These are phyloP conservation scores for Ophiothrix spiculata DNA, from an alignment of 35 echinoderm and acorn worm species.

Conservation along the genomic window DNA sequence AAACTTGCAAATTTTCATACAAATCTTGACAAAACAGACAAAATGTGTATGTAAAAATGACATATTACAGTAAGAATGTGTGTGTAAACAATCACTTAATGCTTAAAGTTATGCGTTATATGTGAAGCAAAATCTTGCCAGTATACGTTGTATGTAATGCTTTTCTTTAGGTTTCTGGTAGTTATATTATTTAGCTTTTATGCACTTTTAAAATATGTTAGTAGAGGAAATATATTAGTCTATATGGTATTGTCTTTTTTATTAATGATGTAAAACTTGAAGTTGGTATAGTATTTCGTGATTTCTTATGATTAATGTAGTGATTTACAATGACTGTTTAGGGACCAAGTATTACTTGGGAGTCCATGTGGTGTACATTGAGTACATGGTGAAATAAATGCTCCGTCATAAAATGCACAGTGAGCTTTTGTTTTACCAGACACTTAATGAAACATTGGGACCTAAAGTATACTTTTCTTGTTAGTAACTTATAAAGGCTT, in stretches of 20 bases:
- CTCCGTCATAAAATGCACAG: no score
- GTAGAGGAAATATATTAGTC: not conserved
- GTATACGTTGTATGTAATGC: not conserved
- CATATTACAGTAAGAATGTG: not conserved
- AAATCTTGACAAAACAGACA: not conserved
- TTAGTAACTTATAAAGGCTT: no score
- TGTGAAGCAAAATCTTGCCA: conserved; percentile 3
- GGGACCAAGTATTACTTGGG: no score
- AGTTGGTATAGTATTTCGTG: not conserved
- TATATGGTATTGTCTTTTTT: not conserved
- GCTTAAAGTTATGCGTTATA: not conserved
- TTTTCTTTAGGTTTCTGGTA: not conserved
- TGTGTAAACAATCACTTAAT: not conserved
- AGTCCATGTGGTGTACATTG: no score
- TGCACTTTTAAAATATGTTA: not conserved
- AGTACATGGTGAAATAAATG: no score
- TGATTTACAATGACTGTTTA: not conserved
- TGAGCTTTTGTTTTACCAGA: no score
- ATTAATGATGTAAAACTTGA: not conserved
- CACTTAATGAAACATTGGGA: no score
- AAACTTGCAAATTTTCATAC: not conserved
- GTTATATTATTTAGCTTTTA: not conserved
- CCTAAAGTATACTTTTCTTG: no score
- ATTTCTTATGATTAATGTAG: not conserved
- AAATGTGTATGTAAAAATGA: not conserved